Evolutionary conservation across 2,888 invertebrate species (phyloP), one percentile per base, ranked within the genome.

Genomic region (Drosophila lacicola): DNA sequence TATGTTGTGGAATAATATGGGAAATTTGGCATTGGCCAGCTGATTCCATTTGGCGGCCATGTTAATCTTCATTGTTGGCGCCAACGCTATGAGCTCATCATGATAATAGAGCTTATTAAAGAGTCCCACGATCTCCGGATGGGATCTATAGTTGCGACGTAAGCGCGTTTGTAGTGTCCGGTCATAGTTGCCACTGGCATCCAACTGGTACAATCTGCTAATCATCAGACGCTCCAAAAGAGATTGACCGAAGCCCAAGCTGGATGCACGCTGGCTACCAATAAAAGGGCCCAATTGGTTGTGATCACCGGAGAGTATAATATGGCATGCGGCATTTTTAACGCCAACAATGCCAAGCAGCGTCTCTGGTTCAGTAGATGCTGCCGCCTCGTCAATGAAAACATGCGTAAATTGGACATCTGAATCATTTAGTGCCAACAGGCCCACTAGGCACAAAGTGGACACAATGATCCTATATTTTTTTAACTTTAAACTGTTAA

Each of bases 321-420:
- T 88, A 90, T 95, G 94, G 71, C 91, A 94, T 2, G 78, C 68
- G 11, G 41, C 4, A 13, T 42, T 3, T n/a, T 42, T 42, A 33
- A 53, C 10, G 19, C 90, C 91, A 62, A 92, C 93, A 41, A 94
- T 91, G 9, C 95, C 94, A 74, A 95, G 94, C 58, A 95, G 88
- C n/a, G 94, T 92, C 90, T 96, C 95, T 0, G 95, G 94, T 90
- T 96, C 96, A 8, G 93, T 94, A 0, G 95, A 94, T 83, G 96
- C 96, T 0, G 95, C 96, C 39, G 95, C 95, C 93, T 96, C 96
- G 89, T 96, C 96, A 57, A 96, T 94, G 88, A 96, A 95, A 11
- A 95, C 93, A 86, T 96, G 95, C 0, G 94, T n/a, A 19, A 54
- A 42, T 4, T 13, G n/a, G 2, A 42, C 11, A 9, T 0, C 14